Evolutionary conservation across 2,888 invertebrate species (phyloP).

Genomic region (Drosophila birchii): DNA sequence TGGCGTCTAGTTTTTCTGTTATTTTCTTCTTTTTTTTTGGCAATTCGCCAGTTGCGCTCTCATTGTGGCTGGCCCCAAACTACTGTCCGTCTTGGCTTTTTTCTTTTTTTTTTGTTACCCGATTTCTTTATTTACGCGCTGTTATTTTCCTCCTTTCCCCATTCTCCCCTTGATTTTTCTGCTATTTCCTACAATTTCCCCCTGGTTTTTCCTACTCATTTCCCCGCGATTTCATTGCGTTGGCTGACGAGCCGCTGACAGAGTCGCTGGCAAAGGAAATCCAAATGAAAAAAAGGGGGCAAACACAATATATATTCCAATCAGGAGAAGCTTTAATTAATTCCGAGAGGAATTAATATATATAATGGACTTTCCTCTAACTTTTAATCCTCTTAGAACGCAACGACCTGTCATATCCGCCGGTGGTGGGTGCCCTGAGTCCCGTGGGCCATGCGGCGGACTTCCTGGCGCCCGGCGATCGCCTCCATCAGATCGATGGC

Average conservation of each 20-base stretch:
- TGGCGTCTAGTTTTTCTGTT: slow-evolving; percentile 29
- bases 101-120: slow-evolving; percentile 20
- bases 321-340: slow-evolving; percentile 20
- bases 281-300: slow-evolving; percentile 43
- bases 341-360: neutral
- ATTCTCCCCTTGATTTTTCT: slow-evolving; percentile 1
- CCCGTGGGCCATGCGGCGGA: slow-evolving; percentile 87
- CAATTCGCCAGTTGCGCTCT: slow-evolving; percentile 57
- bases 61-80: slow-evolving; percentile 54
- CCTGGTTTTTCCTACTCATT: slow-evolving; percentile 14
- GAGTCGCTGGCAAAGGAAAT: slow-evolving; percentile 48
- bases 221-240: slow-evolving; percentile 19
- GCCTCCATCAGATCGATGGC: slow-evolving; percentile 92
- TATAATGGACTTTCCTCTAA: neutral
- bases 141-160: slow-evolving; percentile 19
- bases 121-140: slow-evolving; percentile 68
- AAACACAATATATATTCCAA: too few species aligned
- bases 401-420: slow-evolving; percentile 85
- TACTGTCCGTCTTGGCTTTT: slow-evolving; percentile 26
- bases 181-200: slow-evolving; percentile 22
- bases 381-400: slow-evolving; percentile 74
- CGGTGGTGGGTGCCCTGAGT: slow-evolving; percentile 84
- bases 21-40: slow-evolving; percentile 46
- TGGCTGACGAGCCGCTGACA: slow-evolving; percentile 71
- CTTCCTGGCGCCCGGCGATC: slow-evolving; percentile 91